Conservation (phyloP, 2,797 vertebrate genomes). For the Halcyon badia region DNA sequence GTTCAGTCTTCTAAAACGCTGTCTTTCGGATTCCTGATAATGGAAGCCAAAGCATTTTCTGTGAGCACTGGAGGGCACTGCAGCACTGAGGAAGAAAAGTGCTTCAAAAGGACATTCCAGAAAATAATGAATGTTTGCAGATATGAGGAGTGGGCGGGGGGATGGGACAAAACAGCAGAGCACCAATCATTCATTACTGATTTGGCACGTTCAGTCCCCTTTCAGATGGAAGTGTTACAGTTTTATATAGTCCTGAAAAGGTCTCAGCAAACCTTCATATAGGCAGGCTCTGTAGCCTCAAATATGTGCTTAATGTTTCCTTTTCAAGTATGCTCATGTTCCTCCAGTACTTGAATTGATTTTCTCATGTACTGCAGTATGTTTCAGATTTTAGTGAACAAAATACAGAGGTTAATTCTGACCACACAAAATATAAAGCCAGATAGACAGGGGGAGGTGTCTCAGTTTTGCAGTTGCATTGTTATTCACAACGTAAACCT, state of each 20-base stretch:
- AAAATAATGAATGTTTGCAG: conserved; percentile 16
- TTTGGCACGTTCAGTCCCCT: not conserved
- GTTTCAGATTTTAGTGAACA: not conserved
- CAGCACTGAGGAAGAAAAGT: not conserved
- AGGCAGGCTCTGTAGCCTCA: not conserved
- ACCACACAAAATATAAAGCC: not conserved
- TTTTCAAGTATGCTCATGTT: not conserved
- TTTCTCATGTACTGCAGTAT: not conserved
- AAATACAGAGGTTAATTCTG: not conserved
- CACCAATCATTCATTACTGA: not conserved
- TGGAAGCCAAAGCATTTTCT: not conserved
- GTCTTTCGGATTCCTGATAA: not conserved
- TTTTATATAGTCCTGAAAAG: not conserved
- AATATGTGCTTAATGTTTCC: not conserved
- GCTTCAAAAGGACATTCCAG: not conserved
- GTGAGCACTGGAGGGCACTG: conserved; percentile 76
- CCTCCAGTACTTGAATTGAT: not conserved
- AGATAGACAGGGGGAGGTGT: not conserved
- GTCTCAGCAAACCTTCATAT: not conserved
- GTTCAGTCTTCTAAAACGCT: conserved; percentile 70
- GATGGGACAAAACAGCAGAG: not conserved
- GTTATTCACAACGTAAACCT: not conserved
- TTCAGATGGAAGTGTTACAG: conserved; percentile 23
- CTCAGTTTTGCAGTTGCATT: not conserved
- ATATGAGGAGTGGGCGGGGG: not conserved